Evolutionary conservation across 1,140 invertebrate genomes (phyloP).

Genomic region (Drosophila varians): DNA sequence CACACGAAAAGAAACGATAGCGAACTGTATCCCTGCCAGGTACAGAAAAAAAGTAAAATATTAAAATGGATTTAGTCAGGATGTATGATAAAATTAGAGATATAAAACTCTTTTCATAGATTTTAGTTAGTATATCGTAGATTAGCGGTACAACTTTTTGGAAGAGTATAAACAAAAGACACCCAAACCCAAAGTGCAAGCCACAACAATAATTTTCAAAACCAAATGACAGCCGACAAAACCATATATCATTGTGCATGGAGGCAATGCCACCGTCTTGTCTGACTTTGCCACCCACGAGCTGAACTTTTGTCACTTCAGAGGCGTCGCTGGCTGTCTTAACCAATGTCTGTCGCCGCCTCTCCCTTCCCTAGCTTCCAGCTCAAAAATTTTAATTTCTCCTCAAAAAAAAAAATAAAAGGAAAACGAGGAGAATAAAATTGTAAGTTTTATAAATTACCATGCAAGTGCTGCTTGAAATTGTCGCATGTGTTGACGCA

Average conservation of each 20-base stretch:
- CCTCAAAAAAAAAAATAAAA: slow-evolving; percentile 15
- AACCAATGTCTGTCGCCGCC: slow-evolving; percentile 56
- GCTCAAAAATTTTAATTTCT: slow-evolving; percentile 65
- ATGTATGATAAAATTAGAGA: too few species aligned
- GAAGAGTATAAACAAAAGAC: slow-evolving; percentile 38
- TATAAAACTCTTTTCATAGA: too few species aligned
- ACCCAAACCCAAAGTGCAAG: slow-evolving; percentile 59
- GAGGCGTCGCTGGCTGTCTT: slow-evolving; percentile 74
- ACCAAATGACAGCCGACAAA: slow-evolving; percentile 80
- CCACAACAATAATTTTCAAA: slow-evolving; percentile 79
- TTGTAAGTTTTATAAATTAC: slow-evolving; percentile 62
- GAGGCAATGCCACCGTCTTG: slow-evolving; percentile 53
- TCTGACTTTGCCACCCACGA: slow-evolving; percentile 77
- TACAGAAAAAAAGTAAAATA: not conserved
- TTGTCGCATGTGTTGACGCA: slow-evolving; percentile 74
- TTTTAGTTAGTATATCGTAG: too few species aligned
- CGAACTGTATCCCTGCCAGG: slow-evolving; percentile 10
- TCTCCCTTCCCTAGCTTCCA: slow-evolving; percentile 5
- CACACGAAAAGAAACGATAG: not conserved
- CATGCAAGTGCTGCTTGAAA: slow-evolving; percentile 62
- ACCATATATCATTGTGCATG: slow-evolving; percentile 76
- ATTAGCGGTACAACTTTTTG: not conserved
- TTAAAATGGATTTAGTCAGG: not conserved
- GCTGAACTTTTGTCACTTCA: slow-evolving; percentile 78
- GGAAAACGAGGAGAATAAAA: too few species aligned